phyloP scores from a whole-genome alignment of 2,888 invertebrate species.

The Cephus runcator region DNA sequence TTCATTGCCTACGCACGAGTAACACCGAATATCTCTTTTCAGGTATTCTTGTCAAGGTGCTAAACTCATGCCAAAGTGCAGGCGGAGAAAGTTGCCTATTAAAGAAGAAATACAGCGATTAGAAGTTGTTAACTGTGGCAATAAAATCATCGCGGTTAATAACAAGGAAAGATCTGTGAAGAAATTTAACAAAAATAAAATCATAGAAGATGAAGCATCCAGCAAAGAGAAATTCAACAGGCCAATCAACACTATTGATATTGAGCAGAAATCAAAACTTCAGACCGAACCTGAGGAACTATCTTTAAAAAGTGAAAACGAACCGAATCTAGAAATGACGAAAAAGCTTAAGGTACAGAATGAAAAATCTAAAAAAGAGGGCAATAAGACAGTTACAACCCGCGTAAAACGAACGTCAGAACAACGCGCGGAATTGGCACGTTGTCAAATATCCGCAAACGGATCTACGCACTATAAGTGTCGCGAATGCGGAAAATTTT shows the following conservation, averaged over 20 bases:
- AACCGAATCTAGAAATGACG: neutral
- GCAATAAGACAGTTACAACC: neutral
- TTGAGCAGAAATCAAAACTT: neutral
- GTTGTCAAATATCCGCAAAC: conserved; percentile 52
- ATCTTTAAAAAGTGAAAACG: neutral
- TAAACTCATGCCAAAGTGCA: neutral
- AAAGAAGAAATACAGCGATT: neutral
- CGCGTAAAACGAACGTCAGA: neutral
- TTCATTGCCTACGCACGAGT: conserved; percentile 12
- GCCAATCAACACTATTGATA: neutral
- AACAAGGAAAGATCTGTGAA: neutral
- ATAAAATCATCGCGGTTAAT: neutral
- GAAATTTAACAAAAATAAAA: neutral
- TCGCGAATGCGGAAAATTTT: conserved; percentile 68
- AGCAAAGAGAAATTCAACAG: neutral
- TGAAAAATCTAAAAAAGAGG: neutral
- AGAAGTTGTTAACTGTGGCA: neutral
- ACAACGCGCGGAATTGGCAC: conserved; percentile 5
- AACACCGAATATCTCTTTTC: conserved; percentile 41
- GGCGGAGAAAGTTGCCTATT: neutral
- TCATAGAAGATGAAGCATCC: neutral
- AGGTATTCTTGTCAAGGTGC: conserved; percentile 30
- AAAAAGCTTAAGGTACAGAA: neutral
- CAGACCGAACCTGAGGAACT: neutral
- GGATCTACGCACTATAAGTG: conserved; percentile 70